A percentile compares a stretch with the other conserved stretches of the same genome.
Conservation (phyloP, 1,140 invertebrate genomes). For the Drosophila arawakana region DNA sequence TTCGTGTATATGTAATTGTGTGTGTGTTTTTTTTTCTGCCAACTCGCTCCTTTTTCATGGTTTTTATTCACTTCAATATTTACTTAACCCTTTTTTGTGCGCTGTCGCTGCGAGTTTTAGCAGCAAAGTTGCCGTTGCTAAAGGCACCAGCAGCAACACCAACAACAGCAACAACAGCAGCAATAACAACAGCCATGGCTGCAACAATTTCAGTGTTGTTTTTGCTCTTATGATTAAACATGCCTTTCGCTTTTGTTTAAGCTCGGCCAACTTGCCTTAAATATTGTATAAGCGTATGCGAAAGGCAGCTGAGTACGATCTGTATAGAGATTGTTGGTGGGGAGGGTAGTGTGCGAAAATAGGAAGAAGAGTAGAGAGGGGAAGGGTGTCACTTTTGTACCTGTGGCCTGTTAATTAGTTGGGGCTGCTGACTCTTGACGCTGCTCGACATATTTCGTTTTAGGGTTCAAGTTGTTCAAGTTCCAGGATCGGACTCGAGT, state of each 20-base stretch:
- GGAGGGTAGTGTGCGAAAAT: neutral
- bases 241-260: constrained; percentile 82
- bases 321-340: neutral
- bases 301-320: constrained; percentile 3
- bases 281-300: constrained; percentile 73
- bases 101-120: constrained; percentile 49
- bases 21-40: constrained; percentile 34
- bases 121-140: constrained; percentile 61
- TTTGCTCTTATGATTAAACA: constrained; percentile 82
- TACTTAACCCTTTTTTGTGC: constrained; percentile 80
- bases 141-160: constrained; percentile 47
- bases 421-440: constrained; percentile 75
- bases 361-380: neutral
- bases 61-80: constrained; percentile 81
- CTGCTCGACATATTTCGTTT: constrained; percentile 77
- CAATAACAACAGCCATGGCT: constrained; percentile 15
- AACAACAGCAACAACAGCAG: constrained; percentile 28
- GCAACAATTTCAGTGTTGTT: constrained; percentile 63
- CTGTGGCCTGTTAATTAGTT: constrained; percentile 80
- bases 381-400: constrained; percentile 48
- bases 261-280: constrained; percentile 71
- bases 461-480: constrained; percentile 68
- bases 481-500: neutral
- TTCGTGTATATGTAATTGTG: constrained; percentile 6
- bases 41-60: constrained; percentile 70